Base-by-base conservation (phyloP, 2,888 invertebrate species). In the Ophion costatus region DNA sequence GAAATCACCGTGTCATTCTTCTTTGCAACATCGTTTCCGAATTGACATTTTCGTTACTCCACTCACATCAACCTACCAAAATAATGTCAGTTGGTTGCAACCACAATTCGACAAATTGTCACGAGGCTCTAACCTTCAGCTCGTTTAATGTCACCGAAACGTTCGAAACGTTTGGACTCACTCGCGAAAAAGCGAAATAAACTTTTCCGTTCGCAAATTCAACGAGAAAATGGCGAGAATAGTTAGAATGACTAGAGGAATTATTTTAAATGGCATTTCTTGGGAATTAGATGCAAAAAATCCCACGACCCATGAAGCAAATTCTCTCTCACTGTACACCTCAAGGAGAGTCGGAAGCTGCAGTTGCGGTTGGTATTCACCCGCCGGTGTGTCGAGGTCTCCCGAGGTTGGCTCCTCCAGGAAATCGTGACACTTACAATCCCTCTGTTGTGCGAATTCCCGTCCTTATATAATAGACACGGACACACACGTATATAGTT, bases 341-440 rank as follows among this genome's bases (percentile, higher is more conserved):
- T 42, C 45, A 45, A 33, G 33, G 17, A 51, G 64, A 75, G 75
- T 63, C 75, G 75, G 64, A 76, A 76, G n/a, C 45, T 66, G 66
- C 33, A 70, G 73, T 45, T 57, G 67, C 51, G 76, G 76, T 75
- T 66, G 75, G 73, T 57, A 77, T 77, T 61, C 75, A 76, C 45
- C n/a, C 45, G 56, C 22, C 38, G 59, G 66, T 51, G 69, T 63
- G 73, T 80, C 84, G 77, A 84, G 77, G 63, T 77, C 77, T 77
- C 71, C 45, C 73, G 84, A 80, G 77, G 67, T 80, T 76, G 45
- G 57, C 56, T 67, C 51, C 77, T 77, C 73, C 77, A 67, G 73
- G 63, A 73, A 77, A 76, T 77, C 67, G 63, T 75, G 73, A 69
- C 64, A 76, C 75, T 80, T 76, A 71, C 83, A 63, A 61, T 79